These are phyloP conservation scores for Raja brachyura DNA, from an alignment of 2,113 vertebrate species.

Conservation along the genomic window DNA sequence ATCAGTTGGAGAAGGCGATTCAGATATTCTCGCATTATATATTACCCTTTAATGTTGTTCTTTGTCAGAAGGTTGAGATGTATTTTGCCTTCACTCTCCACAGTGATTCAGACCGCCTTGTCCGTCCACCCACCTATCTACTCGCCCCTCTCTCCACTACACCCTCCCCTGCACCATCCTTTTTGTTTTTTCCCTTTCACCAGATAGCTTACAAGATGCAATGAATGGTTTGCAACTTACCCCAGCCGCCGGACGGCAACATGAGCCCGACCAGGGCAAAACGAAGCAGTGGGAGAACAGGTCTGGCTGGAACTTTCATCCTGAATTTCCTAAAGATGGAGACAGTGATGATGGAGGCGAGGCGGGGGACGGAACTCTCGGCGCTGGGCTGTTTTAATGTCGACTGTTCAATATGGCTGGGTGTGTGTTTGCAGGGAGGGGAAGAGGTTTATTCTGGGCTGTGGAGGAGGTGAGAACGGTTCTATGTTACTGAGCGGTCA, in stretches of 20 bases:
- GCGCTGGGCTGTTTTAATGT: background rate
- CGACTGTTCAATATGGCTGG: constrained; percentile 14
- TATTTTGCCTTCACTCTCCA: background rate
- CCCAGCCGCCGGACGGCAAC: background rate
- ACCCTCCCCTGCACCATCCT: background rate
- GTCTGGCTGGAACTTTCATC: background rate
- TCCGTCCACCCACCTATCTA: background rate
- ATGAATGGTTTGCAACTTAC: constrained; percentile 10
- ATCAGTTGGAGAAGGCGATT: background rate
- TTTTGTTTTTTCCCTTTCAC: background rate
- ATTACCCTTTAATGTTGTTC: background rate
- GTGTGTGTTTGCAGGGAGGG: background rate
- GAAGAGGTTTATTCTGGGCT: background rate
- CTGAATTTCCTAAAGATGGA: background rate
- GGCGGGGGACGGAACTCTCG: background rate
- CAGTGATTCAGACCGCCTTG: no score
- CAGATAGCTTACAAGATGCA: background rate
- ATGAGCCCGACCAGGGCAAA: background rate
- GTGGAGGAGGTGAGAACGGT: background rate
- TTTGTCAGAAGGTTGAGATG: background rate
- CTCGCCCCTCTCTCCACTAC: background rate
- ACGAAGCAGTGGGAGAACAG: background rate
- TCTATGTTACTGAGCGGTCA: background rate
- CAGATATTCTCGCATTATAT: background rate
- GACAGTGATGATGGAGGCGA: background rate